Base-by-base conservation (phyloP, 35 echinoderm and acorn worm genomes). In the Apostichopus californicus region DNA sequence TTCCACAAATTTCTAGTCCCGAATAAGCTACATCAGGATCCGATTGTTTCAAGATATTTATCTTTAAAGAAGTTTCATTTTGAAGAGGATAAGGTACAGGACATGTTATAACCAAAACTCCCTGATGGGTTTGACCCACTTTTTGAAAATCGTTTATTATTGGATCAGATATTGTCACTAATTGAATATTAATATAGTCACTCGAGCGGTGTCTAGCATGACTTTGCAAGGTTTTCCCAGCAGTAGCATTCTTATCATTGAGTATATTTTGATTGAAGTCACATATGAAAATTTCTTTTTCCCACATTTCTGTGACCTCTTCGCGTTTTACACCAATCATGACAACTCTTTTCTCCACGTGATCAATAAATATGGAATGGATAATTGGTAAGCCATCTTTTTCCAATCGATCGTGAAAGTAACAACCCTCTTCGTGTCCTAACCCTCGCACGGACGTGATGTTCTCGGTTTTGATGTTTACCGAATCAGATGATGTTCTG, bases 51-150 rank as follows among this genome's bases (percentile, higher is more conserved):
- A 78, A 78, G 56, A 96, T 56, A 70, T 86, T 93, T 9, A 96
- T 77, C 13, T 52, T 23, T 57, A 96, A 90, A 79, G 34, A 18
- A 3, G 25, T 8, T 77, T 64, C 53, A n/a, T 81, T 78, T 18
- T 54, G 54, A 23, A 94, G 59, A 59, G 26, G 15, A 10, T 77
- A 71, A 8, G 95, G 95, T 9, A 94, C 20, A 10, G 89, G 92
- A 52, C 95, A 96, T 24, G 95, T 96, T 57, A 96, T 96, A 9
- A 96, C 77, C 5, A 94, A n/a, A 15, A 94, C 56, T 6, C 90
- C 90, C 54, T 96, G 95, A 6, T 93, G 57, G 5, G 60, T 78
- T 14, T 75, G 55, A 17, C 95, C 95, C 28, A 96, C 93, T 21
- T 82, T 91, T 60, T 56, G 65, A 17, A 55, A 77, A 83, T 96